Conservation (phyloP, 2,113 vertebrate species). For the Elachura formosa region DNA sequence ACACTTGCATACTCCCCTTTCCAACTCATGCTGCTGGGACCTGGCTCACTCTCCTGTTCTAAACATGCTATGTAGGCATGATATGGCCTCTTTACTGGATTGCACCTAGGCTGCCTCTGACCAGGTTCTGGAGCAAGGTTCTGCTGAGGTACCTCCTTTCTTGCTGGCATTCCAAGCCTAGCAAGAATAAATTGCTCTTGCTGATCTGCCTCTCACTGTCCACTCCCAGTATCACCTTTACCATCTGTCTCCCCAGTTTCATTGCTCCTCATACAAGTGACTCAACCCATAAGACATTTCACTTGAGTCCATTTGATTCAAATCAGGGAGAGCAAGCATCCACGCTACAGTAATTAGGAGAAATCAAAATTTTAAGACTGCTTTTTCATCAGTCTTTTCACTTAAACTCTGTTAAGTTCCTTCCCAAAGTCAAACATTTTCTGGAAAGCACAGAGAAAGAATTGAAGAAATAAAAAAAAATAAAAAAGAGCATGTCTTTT, state of each 20-base stretch:
- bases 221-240: background rate
- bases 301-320: background rate
- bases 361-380: background rate
- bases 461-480: background rate
- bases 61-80: background rate
- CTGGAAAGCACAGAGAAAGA: background rate
- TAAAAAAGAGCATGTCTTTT: background rate
- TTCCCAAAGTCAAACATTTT: background rate
- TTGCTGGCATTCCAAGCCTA: background rate
- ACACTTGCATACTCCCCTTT: too few relatives aligned
- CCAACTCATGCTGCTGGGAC: background rate
- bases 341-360: background rate
- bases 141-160: background rate
- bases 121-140: background rate
- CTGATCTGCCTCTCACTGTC: background rate
- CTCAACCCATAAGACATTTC: background rate
- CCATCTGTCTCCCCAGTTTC: background rate
- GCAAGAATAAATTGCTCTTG: background rate
- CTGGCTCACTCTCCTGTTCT: background rate
- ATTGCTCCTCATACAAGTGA: background rate
- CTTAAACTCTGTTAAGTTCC: background rate
- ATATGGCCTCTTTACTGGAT: accelerated
- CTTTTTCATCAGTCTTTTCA: background rate
- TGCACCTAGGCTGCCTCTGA: background rate
- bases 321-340: background rate